A percentile compares a stretch with the other conserved stretches of the same genome.
These are phyloP conservation scores for Ophraella communa DNA, from an alignment of 2,888 invertebrate species.

Conservation along the genomic window DNA sequence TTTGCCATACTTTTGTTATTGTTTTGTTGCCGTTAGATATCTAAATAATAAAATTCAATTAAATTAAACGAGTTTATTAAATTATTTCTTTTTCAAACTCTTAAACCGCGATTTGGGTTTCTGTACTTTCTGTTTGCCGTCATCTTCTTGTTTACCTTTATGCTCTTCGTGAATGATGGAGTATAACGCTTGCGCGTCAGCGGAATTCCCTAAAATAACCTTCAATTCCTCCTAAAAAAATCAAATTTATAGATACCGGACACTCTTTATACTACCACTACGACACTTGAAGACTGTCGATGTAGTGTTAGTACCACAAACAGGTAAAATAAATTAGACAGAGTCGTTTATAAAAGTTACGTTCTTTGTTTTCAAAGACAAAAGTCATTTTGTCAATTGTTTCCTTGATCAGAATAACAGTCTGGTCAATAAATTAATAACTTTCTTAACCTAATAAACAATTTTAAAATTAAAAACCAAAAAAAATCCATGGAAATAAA, in stretches of 20 bases:
- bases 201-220: slow-evolving; percentile 74
- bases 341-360: too few relatives aligned
- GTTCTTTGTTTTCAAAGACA: too few relatives aligned
- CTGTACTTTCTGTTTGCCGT: slow-evolving; percentile 41
- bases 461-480: too few relatives aligned
- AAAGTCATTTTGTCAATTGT: too few relatives aligned
- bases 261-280: too few relatives aligned
- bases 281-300: too few relatives aligned
- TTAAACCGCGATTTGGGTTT: slow-evolving; percentile 9
- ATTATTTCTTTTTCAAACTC: slow-evolving; percentile 12
- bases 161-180: slow-evolving; percentile 74
- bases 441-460: too few relatives aligned
- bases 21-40: not conserved
- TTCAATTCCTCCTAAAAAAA: slow-evolving; percentile 70
- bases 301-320: too few relatives aligned
- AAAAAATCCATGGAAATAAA: too few relatives aligned
- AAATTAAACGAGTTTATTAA: not conserved
- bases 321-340: too few relatives aligned
- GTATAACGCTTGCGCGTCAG: slow-evolving; percentile 72
- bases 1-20: not conserved
- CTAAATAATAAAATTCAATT: not conserved
- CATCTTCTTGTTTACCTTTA: slow-evolving; percentile 63
- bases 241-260: not conserved
- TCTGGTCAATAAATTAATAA: too few relatives aligned
- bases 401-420: too few relatives aligned